Evolutionary conservation across 2,888 invertebrate genomes (phyloP), one percentile per base, ranked within the genome.

Genomic region (Diarsia brunnea): DNA sequence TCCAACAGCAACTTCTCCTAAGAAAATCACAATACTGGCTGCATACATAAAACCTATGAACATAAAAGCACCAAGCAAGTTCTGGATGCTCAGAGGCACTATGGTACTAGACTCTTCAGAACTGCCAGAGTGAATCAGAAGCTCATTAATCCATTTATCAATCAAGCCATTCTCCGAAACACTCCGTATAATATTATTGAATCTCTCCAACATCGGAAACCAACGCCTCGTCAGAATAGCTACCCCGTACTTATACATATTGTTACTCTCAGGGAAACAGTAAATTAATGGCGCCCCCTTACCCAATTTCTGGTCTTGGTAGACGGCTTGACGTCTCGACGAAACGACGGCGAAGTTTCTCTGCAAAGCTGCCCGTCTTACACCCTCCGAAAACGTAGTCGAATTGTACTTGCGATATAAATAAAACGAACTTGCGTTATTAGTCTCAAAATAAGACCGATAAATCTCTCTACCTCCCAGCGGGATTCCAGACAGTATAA

Each of bases 181-280:
- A 70, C 96, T 95, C 1, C 96, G 93, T 68, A 97, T 96, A 70
- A 96, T 96, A 63, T 88, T 92, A 87, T 97, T 96, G 74, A 97
- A 94, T 73, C 94, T 92, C 0, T 92, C 93, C 69, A 96, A 84
- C 91, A 97, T 93, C 10, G 97, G 96, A 86, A 94, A 96, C 96
- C 96, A 97, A 87, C 95, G 94, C 45, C 95, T 91, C 45, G 95
- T 92, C 60, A 97, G 84, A 64, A 97, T 88, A 24, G 95, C 96
- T n/a, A 96, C 96, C 0, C 95, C 96, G 76, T 97, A 97, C 88
- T 96, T 96, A 85, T 97, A 96, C 81, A 97, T 91, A 80, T 96
- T 96, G 85, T 95, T 88, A 75, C 93, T 94, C 86, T 96, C 96
- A 1, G 94, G 92, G 75, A 97, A 96, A 89, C 97, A 97, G 89